phyloP scores from a whole-genome alignment of 2,797 vertebrate genomes.

The Leuciscus waleckii region DNA sequence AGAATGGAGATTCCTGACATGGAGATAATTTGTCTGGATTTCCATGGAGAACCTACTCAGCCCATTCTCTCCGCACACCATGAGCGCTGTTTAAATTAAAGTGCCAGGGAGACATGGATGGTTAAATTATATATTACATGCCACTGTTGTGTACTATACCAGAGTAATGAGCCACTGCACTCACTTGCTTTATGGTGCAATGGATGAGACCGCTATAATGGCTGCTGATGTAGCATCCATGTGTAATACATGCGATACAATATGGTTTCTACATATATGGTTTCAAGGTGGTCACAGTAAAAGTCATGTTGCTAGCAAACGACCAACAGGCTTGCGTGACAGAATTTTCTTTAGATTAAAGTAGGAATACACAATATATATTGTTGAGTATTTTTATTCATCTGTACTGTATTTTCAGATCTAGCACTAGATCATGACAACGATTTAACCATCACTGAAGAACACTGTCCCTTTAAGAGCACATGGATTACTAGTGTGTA shows the following conservation, averaged over 20 bases:
- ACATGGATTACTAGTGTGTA: neutral
- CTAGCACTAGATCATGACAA: neutral
- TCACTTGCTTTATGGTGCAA: slow-evolving; percentile 21
- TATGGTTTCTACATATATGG: slow-evolving; percentile 1
- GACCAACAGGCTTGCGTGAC: neutral
- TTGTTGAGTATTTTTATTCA: neutral
- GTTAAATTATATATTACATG: slow-evolving; percentile 53
- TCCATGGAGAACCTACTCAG: slow-evolving; percentile 45
- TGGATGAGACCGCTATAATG: slow-evolving; percentile 26
- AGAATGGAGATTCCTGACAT: slow-evolving; percentile 46
- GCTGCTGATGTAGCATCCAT: slow-evolving; percentile 40
- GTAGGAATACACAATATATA: neutral
- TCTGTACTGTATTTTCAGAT: neutral
- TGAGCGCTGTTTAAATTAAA: slow-evolving; percentile 54
- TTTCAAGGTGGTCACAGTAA: neutral
- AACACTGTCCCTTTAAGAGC: neutral
- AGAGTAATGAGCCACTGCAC: slow-evolving; percentile 47
- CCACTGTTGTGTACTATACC: slow-evolving; percentile 48
- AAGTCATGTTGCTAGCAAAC: neutral
- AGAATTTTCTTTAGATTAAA: neutral
- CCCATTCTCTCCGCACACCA: slow-evolving; percentile 33
- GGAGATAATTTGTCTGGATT: slow-evolving; percentile 50
- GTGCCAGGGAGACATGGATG: slow-evolving; percentile 49
- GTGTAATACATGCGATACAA: slow-evolving; percentile 35
- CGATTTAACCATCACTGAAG: neutral